Percentiles rank a stretch among this genome's conserved stretches.
These are phyloP conservation scores for Drosophila takahashii DNA, from an alignment of 1,140 invertebrate genomes.

Conservation along the genomic window DNA sequence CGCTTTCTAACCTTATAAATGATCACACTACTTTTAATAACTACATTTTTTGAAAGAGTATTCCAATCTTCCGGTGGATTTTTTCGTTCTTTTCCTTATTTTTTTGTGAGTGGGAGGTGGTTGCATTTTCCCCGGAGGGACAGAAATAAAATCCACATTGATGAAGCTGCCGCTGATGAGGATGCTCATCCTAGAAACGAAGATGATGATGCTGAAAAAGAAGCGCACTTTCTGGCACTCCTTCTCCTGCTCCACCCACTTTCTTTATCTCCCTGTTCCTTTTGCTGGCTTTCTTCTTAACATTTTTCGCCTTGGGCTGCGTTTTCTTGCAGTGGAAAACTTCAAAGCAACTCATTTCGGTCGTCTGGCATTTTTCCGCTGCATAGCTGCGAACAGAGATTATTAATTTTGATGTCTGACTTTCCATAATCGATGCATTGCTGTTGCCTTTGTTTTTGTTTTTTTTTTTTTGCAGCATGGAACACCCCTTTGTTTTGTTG, in stretches of 20 bases:
- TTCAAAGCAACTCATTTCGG: conserved; percentile 69
- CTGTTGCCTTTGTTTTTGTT: conserved; percentile 24
- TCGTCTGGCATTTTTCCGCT: conserved; percentile 56
- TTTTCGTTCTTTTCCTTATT: conserved; percentile 4
- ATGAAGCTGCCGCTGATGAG: conserved; percentile 42
- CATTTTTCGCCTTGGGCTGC: conserved; percentile 23
- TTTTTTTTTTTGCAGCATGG: conserved; percentile 24
- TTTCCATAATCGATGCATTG: conserved; percentile 72
- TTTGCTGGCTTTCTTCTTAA: conserved; percentile 6
- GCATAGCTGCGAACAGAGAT: conserved; percentile 63
- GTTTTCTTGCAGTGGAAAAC: conserved; percentile 57
- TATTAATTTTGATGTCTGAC: conserved; percentile 80
- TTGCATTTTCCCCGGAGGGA: conserved; percentile 25
- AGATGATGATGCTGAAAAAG: conserved; percentile 38
- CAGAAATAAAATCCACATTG: conserved; percentile 64
- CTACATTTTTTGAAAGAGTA: conserved; percentile 36
- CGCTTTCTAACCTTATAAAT: no score
- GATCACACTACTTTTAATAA: no score
- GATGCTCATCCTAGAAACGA: conserved; percentile 20
- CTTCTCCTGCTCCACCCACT: conserved; percentile 6
- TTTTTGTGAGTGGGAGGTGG: background rate
- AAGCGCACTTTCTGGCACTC: conserved; percentile 27
- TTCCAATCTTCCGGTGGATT: background rate
- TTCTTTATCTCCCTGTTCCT: conserved; percentile 3
- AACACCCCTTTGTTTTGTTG: background rate